A percentile compares a stretch with the other conserved stretches of the same genome.
phyloP scores from a whole-genome alignment of 2,797 vertebrate species.

The Propithecus deckenii region DNA sequence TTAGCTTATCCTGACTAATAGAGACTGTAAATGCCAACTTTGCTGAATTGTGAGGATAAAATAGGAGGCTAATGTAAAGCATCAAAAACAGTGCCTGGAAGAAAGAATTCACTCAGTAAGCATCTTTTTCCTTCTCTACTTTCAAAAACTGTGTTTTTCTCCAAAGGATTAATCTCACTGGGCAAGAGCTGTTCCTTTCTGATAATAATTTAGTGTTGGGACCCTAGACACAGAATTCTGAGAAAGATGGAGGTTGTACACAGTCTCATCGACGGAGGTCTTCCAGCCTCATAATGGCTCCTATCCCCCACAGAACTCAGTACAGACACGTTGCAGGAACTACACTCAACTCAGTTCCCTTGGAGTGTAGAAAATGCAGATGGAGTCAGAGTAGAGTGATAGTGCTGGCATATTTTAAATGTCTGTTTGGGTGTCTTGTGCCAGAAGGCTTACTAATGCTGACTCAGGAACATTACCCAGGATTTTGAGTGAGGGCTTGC shows the following conservation, averaged over 20 bases:
- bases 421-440: neutral
- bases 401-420: neutral
- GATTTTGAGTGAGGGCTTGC: neutral
- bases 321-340: neutral
- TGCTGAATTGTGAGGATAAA: neutral
- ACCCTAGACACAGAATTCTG: neutral
- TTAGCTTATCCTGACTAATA: neutral
- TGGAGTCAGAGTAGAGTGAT: neutral
- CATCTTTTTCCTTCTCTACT: neutral
- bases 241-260: neutral
- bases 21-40: neutral
- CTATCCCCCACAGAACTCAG: neutral
- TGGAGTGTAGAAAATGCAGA: neutral
- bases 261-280: neutral
- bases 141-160: neutral
- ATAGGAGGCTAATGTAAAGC: neutral
- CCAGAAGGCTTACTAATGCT: neutral
- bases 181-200: neutral
- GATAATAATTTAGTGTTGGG: neutral
- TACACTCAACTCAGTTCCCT: neutral
- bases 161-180: neutral
- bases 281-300: neutral
- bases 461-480: neutral
- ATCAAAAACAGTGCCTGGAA: neutral
- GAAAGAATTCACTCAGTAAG: neutral